Percentiles rank a stretch among this genome's conserved stretches.
These are phyloP conservation scores for Urophycis tenuis DNA, from an alignment of 2,797 vertebrate genomes.

Conservation along the genomic window DNA sequence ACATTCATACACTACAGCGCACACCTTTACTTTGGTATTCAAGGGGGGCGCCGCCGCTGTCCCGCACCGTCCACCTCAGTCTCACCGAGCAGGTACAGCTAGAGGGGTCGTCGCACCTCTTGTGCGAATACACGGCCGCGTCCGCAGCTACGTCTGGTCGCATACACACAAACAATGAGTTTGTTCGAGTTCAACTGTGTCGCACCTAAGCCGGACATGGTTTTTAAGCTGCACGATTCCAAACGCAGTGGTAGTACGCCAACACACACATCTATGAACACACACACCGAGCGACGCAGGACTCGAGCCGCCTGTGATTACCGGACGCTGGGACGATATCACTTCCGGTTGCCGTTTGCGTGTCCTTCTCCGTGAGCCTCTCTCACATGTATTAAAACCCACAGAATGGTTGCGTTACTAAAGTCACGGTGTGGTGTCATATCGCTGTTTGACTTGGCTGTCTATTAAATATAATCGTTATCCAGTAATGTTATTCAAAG, in stretches of 20 bases:
- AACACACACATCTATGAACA: no score
- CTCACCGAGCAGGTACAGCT: no score
- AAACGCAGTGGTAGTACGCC: no score
- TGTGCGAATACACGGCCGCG: no score
- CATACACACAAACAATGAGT: not conserved
- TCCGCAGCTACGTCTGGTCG: no score
- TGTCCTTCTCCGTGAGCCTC: not conserved
- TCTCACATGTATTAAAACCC: no score
- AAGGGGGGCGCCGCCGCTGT: no score
- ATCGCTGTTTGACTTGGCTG: not conserved
- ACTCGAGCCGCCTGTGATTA: not conserved
- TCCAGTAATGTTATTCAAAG: not conserved
- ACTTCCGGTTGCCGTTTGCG: not conserved
- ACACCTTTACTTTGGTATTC: no score
- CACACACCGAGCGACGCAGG: not conserved
- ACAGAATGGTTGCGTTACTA: not conserved
- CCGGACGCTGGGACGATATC: not conserved
- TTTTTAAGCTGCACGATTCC: not conserved
- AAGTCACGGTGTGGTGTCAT: not conserved
- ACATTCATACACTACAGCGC: not conserved
- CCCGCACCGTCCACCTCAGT: no score
- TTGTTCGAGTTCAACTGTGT: no score
- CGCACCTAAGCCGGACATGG: not conserved
- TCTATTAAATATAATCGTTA: not conserved
- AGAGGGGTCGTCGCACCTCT: no score